A percentile compares a stretch with the other conserved stretches of the same genome.
Evolutionary conservation across 2,888 invertebrate species (phyloP).

Genomic region (Allacma fusca): DNA sequence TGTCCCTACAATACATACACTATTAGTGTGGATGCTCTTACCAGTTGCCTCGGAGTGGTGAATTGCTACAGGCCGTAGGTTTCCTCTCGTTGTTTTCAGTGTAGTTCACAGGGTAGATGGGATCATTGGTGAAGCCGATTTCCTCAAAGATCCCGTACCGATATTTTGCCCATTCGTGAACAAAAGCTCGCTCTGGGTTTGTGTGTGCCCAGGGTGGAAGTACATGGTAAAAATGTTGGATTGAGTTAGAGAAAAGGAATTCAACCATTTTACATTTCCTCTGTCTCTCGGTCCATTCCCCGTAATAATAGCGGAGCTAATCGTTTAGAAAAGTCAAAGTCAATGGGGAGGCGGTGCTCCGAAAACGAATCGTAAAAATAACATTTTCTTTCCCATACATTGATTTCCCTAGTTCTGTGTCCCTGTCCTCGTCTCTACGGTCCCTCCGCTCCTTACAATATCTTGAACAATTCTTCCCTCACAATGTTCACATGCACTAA

Average conservation of each 20-base stretch:
- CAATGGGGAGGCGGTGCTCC: constrained; percentile 20
- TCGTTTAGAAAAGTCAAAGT: constrained; percentile 40
- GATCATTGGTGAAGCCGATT: constrained; percentile 70
- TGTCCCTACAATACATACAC: no score
- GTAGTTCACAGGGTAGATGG: constrained; percentile 70
- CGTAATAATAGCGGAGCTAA: constrained; percentile 36
- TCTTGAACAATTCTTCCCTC: no score
- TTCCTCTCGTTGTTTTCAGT: constrained; percentile 63
- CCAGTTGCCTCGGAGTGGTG: constrained; percentile 59
- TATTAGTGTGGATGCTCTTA: constrained; percentile 43
- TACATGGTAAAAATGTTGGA: background rate
- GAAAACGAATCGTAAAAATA: constrained; percentile 13
- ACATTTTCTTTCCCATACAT: constrained; percentile 26
- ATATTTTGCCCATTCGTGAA: constrained; percentile 74
- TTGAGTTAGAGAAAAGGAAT: constrained; percentile 1
- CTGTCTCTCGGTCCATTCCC: background rate
- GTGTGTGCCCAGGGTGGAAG: background rate
- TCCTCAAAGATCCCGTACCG: constrained; percentile 76
- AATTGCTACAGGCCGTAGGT: constrained; percentile 59
- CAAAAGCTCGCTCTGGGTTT: constrained; percentile 66
- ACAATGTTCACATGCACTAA: no score
- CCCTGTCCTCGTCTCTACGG: no score
- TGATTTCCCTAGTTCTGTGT: background rate
- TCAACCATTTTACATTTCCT: constrained; percentile 24
- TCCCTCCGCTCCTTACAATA: no score